Percentiles rank a stretch among this genome's conserved stretches.
Evolutionary conservation across 2,797 vertebrate species (phyloP).

Genomic region (Hyperoplus lanceolatus): DNA sequence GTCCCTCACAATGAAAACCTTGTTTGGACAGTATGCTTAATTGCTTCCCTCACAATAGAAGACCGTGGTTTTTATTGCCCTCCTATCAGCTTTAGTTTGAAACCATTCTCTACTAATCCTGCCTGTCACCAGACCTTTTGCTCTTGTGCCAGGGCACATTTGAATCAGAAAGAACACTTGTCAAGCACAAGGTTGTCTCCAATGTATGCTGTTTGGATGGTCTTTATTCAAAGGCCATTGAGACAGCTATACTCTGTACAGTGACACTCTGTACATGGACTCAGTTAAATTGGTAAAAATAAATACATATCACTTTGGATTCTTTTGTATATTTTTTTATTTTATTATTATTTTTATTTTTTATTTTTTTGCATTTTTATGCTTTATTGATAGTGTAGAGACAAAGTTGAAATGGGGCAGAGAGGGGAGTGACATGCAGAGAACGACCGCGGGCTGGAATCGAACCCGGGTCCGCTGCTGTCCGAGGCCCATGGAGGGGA

Average conservation of each 20-base stretch:
- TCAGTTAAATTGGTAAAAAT: not conserved
- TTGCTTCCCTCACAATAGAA: conserved; percentile 66
- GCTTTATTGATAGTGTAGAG: no score
- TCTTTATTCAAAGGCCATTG: conserved; percentile 6
- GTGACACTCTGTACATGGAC: not conserved
- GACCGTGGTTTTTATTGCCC: conserved; percentile 68
- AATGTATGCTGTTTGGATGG: not conserved
- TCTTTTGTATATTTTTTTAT: not conserved
- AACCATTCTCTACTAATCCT: conserved; percentile 75
- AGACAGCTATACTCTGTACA: not conserved
- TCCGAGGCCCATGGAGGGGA: no score
- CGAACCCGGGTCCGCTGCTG: no score
- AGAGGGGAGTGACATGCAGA: no score
- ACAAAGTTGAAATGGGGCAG: no score
- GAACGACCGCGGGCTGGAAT: no score
- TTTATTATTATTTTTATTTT: no score
- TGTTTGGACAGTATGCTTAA: conserved; percentile 62
- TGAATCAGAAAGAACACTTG: conserved; percentile 47
- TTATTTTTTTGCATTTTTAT: no score
- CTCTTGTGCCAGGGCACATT: conserved; percentile 63
- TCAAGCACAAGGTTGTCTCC: conserved; percentile 31
- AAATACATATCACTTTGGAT: not conserved
- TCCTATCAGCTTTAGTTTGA: conserved; percentile 66
- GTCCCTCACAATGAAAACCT: conserved; percentile 42
- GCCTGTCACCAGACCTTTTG: conserved; percentile 69